phyloP scores from a whole-genome alignment of 2,113 vertebrate genomes.

The Choloepus hoffmanni region DNA sequence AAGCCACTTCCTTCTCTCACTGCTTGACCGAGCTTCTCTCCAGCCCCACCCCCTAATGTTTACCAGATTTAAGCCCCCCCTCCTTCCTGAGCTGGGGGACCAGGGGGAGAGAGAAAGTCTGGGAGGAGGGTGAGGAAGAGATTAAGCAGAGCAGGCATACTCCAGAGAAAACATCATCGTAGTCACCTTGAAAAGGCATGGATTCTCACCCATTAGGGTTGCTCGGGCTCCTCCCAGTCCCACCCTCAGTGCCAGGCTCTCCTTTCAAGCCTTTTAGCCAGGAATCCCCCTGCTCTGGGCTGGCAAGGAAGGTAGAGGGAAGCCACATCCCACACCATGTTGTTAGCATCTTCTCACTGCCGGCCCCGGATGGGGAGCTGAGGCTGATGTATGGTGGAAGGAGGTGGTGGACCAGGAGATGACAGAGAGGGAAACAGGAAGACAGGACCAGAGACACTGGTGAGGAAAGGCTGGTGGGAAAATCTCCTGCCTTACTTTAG shows the following conservation, averaged over 20 bases:
- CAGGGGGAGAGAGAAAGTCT: background rate
- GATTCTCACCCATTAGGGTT: background rate
- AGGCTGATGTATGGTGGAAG: background rate
- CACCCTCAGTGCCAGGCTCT: background rate
- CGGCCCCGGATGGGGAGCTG: background rate
- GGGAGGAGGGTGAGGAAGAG: background rate
- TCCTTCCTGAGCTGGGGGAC: background rate
- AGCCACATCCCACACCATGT: background rate
- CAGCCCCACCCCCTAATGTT: background rate
- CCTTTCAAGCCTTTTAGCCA: background rate
- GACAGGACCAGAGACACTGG: background rate
- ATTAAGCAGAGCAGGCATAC: background rate
- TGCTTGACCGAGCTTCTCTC: background rate
- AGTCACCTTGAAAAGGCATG: background rate
- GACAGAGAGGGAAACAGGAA: background rate
- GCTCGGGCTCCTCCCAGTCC: background rate
- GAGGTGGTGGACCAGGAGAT: background rate
- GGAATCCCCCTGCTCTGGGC: background rate
- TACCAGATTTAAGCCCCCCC: background rate
- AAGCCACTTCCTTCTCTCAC: conserved; percentile 42
- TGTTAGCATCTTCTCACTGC: background rate
- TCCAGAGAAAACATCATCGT: background rate
- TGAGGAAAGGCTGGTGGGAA: background rate
- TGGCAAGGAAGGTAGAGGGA: background rate
- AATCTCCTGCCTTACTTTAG: background rate